Evolutionary conservation across 2,113 vertebrate genomes (phyloP), one percentile per base, ranked within the genome.

Genomic region (Nycticorax nycticorax): DNA sequence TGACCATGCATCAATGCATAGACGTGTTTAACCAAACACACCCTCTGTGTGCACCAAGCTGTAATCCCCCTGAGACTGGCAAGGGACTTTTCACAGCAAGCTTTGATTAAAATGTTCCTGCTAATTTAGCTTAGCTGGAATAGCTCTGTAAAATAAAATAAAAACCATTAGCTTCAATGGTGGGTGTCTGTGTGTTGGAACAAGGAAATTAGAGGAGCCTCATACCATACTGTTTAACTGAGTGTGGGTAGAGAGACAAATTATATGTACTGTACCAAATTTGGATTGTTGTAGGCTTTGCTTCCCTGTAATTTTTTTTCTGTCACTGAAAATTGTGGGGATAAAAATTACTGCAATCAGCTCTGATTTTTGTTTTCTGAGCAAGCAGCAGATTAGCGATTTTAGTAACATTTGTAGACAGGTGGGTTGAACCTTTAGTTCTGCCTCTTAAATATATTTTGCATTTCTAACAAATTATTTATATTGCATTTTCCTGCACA

Each of bases 1-100:
- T 0, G 0, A 53, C 33, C 26, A 57, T 27, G 2, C 20, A 24
- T 24, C 63, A 22, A 8, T 14, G 5, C 0, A 1, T 14, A 60
- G 67, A 35, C 55, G 22, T 48, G 30, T 76, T 79, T 39, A 62
- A 84, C 13, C 16, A 85, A 72, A 60, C 14, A 32, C 47, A 45
- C 9, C 4, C 7, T 39, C n/a, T 59, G 30, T 4, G 1, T 56
- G 30, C 35, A 27, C 27, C 37, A 67, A 48, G 6, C 26, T 57
- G 17, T 27, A 64, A 69, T n/a, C 10, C 26, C 39, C 10, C 35
- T 43, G 17, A 22, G 55, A 59, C 6, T 83, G 24, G 16, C 62
- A 85, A 75, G 55, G 39, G 53, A 35, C 35, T 76, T 35, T 39
- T 52, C 33, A 56, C 18, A 35, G 53, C 56, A 73, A 91, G 7